Conservation (phyloP, 2,797 vertebrate genomes). For the Steatocranus sp. region DNA sequence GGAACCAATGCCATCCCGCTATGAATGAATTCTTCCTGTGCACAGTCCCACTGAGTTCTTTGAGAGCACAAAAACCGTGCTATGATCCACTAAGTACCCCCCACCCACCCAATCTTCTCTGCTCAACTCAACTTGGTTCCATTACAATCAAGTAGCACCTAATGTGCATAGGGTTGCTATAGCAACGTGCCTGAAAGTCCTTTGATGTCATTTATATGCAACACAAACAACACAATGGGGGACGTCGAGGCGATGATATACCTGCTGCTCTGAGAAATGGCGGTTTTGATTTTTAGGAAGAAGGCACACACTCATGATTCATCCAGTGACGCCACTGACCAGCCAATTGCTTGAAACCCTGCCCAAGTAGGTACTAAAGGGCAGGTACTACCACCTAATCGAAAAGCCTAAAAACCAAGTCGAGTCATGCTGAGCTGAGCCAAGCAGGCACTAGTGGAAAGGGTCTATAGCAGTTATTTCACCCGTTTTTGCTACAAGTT, state of each 20-base stretch:
- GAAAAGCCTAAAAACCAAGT: background rate
- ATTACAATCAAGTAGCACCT: background rate
- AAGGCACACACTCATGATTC: background rate
- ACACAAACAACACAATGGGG: background rate
- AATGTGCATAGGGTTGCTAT: background rate
- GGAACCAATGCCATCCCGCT: background rate
- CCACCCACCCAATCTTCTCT: background rate
- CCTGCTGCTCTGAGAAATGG: background rate
- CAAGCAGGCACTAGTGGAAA: background rate
- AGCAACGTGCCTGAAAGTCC: background rate
- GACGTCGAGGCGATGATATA: background rate
- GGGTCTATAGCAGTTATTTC: background rate
- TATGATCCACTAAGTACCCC: background rate
- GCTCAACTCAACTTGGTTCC: background rate
- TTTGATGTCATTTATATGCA: background rate
- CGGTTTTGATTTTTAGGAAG: background rate
- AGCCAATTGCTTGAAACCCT: background rate
- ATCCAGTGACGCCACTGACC: accelerated
- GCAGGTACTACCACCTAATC: accelerated
- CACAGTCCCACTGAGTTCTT: background rate
- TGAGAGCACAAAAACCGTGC: background rate
- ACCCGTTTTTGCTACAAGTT: accelerated
- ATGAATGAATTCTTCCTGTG: background rate
- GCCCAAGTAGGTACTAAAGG: background rate
- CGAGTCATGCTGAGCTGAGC: background rate